A percentile compares a stretch with the other conserved stretches of the same genome.
phyloP scores from a whole-genome alignment of 2,797 vertebrate species.

The Moxostoma hubbsi region DNA sequence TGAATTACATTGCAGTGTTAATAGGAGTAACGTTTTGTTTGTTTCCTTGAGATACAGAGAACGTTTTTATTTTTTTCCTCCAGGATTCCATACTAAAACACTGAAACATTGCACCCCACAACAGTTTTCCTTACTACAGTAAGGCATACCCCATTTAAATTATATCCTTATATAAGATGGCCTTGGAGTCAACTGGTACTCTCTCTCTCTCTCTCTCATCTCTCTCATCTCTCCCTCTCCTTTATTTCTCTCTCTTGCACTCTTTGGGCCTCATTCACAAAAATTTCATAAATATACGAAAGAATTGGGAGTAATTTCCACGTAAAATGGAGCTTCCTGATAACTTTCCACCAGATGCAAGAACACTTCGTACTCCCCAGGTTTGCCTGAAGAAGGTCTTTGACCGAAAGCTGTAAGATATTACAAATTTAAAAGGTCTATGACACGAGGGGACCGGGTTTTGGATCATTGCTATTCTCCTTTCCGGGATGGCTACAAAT shows the following conservation, averaged over 20 bases:
- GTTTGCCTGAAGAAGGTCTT: too few species aligned
- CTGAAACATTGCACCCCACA: conserved; percentile 27
- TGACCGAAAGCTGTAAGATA: too few species aligned
- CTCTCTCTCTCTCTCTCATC: neutral
- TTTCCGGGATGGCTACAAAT: too few species aligned
- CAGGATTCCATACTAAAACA: conserved; percentile 46
- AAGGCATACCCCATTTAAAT: conserved; percentile 41
- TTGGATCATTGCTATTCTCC: too few species aligned
- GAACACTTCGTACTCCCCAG: too few species aligned
- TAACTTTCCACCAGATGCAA: too few species aligned
- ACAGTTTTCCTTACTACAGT: conserved; percentile 32
- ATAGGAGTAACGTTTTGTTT: conserved; percentile 60
- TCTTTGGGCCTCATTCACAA: too few species aligned
- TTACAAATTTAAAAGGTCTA: too few species aligned
- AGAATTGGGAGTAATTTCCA: too few species aligned
- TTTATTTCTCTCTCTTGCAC: neutral
- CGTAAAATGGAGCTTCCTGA: too few species aligned
- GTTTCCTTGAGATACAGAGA: conserved; percentile 53
- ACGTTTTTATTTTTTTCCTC: conserved; percentile 10
- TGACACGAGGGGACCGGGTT: too few species aligned
- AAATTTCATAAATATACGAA: too few species aligned
- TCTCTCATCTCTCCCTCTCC: neutral
- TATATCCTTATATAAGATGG: conserved; percentile 47
- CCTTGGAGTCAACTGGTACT: conserved; percentile 25
- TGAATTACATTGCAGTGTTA: conserved; percentile 63